Evolutionary conservation across 2,888 invertebrate genomes (phyloP).

Genomic region (Geophilus truncorum): DNA sequence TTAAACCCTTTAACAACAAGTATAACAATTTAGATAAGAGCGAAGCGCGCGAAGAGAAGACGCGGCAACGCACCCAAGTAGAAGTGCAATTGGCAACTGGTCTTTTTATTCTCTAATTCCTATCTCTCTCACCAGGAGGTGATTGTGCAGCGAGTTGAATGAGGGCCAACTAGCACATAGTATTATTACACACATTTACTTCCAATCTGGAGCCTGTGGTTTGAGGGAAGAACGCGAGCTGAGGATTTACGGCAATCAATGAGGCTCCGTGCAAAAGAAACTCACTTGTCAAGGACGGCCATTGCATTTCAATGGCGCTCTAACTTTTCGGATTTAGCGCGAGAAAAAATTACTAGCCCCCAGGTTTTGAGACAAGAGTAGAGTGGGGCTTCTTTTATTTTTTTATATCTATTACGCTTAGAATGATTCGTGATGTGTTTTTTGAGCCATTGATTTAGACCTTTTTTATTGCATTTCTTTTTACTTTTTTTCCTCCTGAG

Average conservation of each 20-base stretch:
- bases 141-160: slow-evolving; percentile 10
- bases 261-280: slow-evolving; percentile 10
- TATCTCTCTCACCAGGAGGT: slow-evolving; percentile 10
- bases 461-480: neutral
- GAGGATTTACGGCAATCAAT: slow-evolving; percentile 2
- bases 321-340: neutral
- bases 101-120: slow-evolving; percentile 10
- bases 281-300: slow-evolving; percentile 10
- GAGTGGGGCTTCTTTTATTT: neutral
- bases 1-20: neutral
- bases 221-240: slow-evolving; percentile 3
- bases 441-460: neutral
- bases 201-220: slow-evolving; percentile 10
- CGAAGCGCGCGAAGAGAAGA: neutral
- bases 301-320: slow-evolving; percentile 10
- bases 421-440: slow-evolving; percentile 4
- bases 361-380: neutral
- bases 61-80: neutral
- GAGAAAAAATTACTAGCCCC: slow-evolving; percentile 4
- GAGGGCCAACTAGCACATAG: slow-evolving; percentile 4
- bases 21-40: neutral
- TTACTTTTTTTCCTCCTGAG: neutral
- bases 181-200: slow-evolving; percentile 10
- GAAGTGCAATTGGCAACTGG: slow-evolving; percentile 10
- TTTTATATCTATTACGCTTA: neutral